Conservation (phyloP, 2,113 vertebrate species). For the Amblyornis subalaris region DNA sequence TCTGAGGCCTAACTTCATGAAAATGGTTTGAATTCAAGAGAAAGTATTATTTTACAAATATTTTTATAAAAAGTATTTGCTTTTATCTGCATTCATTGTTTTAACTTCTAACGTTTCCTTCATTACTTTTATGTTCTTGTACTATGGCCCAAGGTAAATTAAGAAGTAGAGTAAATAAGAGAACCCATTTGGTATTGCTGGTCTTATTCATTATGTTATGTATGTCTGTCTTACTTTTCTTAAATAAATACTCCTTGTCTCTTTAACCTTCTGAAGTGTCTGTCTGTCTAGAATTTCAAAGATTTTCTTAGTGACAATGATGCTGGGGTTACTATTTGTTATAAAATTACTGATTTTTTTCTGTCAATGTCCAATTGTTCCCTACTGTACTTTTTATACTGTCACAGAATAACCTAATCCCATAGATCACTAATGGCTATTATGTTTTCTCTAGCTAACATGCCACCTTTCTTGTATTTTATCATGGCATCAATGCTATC, state of each 20-base stretch:
- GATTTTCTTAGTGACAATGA: background rate
- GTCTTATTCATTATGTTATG: background rate
- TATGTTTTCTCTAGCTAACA: background rate
- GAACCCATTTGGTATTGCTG: background rate
- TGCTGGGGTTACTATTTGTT: background rate
- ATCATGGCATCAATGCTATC: background rate
- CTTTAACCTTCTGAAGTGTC: background rate
- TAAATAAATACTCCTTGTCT: background rate
- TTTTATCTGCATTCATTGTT: background rate
- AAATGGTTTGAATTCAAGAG: background rate
- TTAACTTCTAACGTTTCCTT: background rate
- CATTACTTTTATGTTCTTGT: background rate
- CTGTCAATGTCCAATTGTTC: background rate
- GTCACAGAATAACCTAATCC: background rate
- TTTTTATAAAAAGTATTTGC: background rate
- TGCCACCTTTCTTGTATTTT: background rate
- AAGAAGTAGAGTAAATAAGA: background rate
- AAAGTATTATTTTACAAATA: background rate
- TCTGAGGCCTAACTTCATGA: background rate
- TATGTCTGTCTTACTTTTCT: background rate
- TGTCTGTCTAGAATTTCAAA: background rate
- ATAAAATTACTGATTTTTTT: background rate
- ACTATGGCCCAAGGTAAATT: background rate
- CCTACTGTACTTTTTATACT: background rate
- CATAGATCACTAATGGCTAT: background rate